Evolutionary conservation across 2,888 invertebrate species (phyloP).

Genomic region (Microchrysa polita): DNA sequence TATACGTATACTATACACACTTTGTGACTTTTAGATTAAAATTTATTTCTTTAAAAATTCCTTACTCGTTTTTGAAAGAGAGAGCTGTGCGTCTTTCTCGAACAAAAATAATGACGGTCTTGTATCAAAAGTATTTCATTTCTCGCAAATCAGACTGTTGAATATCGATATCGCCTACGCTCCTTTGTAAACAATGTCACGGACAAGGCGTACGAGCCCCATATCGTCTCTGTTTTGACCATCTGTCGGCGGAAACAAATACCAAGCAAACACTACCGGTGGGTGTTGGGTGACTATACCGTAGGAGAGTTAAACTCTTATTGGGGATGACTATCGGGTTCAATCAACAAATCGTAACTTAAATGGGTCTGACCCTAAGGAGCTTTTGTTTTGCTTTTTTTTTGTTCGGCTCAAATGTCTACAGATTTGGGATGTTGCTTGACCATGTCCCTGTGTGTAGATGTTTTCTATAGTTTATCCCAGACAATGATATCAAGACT

Average conservation of each 20-base stretch:
- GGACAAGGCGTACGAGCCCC: neutral
- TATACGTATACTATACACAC: no score
- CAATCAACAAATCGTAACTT: constrained; percentile 48
- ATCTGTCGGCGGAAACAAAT: constrained; percentile 36
- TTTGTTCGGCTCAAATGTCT: neutral
- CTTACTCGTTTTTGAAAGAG: no score
- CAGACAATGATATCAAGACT: constrained; percentile 25
- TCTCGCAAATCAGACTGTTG: constrained; percentile 8
- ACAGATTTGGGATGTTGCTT: neutral
- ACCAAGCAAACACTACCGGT: constrained; percentile 44
- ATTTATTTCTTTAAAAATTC: no score
- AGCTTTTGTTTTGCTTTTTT: neutral
- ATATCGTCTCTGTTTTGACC: neutral
- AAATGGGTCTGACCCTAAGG: constrained; percentile 44
- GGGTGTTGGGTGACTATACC: constrained; percentile 13
- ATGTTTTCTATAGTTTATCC: neutral
- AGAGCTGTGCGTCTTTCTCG: no score
- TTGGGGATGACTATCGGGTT: constrained; percentile 47
- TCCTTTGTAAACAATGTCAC: neutral
- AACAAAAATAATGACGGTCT: no score
- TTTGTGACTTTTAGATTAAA: no score
- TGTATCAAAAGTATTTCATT: no score
- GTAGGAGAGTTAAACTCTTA: constrained; percentile 33
- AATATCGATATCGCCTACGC: constrained; percentile 11
- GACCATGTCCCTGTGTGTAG: neutral